Base-by-base conservation (phyloP, 2,888 invertebrate genomes). In the Notodonta ziczac region DNA sequence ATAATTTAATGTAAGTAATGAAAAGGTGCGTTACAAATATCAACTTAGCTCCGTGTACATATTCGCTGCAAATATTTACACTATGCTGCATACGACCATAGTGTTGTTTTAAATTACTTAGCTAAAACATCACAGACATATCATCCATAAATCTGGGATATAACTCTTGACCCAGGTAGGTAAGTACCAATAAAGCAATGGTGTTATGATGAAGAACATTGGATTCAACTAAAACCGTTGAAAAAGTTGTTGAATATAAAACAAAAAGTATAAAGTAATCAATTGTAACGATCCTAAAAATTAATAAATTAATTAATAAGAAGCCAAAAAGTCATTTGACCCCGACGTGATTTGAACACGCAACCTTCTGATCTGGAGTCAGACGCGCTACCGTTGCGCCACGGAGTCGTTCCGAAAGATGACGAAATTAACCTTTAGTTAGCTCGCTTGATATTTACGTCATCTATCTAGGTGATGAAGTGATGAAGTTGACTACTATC, bases 281-380 rank as follows among this genome's bases (percentile, higher is more conserved):
- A 24, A 24, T 24, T 24, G 24, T 2, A 24, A 1, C 24, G 2
- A 24, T 24, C 0, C 35, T 3, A 5, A 51, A 52, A 51, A 16
- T n/a, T n/a, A 39, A 44, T 5, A 12, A 46, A 56, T 63, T 12
- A 32, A 52, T 12, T 24, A 24, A 24, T 24, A 24, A 24, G 24
- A 10, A 2, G 16, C 8, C 9, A 62, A 40, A 0, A 0, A 24
- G 35, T 39, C 7, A 24, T 14, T 85, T 97, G 97, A 97, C 97
- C 97, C 97, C 97, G 97, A 97, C 97, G 97, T 97, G 97, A 97
- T 97, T 97, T 97, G 97, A 97, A 97, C 97, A 97, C 97, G 97
- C 97, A 97, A 97, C 97, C 97, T 97, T 97, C 97, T 97, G 97
- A 97, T 97, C 97, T 97, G 97, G 97, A 97, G 97, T 97, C 97